Percentiles rank a stretch among this genome's conserved stretches.
Conservation (phyloP, 2,113 vertebrate species). For the Aythya baeri region DNA sequence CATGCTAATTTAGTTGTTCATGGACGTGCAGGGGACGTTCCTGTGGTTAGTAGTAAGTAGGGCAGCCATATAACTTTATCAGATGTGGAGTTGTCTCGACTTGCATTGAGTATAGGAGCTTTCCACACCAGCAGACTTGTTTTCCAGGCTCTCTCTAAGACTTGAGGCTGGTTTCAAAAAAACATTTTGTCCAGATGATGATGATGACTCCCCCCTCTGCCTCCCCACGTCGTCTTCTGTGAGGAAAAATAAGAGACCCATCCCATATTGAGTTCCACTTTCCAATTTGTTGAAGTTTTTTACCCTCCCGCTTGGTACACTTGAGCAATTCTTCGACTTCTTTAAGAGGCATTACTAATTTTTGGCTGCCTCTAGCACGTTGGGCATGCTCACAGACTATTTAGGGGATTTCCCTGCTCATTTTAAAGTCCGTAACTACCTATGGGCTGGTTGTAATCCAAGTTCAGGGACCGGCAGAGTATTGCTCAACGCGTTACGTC, state of each 20-base stretch:
- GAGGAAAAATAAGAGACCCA: background rate
- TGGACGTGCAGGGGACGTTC: background rate
- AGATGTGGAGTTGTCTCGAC: slow-evolving; percentile 21
- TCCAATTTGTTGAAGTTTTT: background rate
- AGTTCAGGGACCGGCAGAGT: background rate
- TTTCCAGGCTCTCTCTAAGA: background rate
- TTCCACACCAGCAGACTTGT: background rate
- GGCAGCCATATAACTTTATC: slow-evolving; percentile 16
- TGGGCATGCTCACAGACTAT: background rate
- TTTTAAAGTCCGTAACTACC: background rate
- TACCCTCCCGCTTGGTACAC: background rate
- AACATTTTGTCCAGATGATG: background rate
- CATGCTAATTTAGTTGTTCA: background rate
- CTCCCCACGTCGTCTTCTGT: background rate
- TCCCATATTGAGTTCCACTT: background rate
- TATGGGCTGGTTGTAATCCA: background rate
- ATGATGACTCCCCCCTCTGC: background rate
- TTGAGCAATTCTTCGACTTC: background rate
- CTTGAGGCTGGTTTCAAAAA: background rate
- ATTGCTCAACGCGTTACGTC: background rate
- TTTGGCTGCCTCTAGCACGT: background rate
- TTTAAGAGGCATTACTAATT: background rate
- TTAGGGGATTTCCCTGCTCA: background rate
- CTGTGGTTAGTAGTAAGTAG: slow-evolving; percentile 10
- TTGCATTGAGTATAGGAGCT: background rate